phyloP scores from a whole-genome alignment of 2,888 invertebrate genomes.

The Minunthozetes semirufus region DNA sequence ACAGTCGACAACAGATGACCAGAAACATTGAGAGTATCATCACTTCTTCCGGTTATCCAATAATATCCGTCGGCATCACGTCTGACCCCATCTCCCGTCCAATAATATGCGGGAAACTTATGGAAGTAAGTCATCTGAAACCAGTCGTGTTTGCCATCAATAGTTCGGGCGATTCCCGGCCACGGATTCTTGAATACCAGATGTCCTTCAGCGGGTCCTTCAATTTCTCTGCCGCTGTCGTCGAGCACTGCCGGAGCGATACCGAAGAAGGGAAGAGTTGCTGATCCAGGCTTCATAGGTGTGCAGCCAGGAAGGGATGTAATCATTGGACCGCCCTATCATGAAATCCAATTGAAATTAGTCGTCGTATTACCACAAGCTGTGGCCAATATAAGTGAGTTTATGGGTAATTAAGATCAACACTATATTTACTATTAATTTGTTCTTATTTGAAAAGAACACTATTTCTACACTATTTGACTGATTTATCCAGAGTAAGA shows the following conservation, averaged over 20 bases:
- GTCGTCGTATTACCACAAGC: too few species aligned
- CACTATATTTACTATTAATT: too few species aligned
- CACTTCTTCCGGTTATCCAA: constrained; percentile 93
- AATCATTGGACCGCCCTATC: constrained; percentile 80
- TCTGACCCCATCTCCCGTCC: constrained; percentile 91
- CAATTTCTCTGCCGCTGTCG: constrained; percentile 74
- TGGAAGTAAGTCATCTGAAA: constrained; percentile 88
- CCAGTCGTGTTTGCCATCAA: constrained; percentile 76
- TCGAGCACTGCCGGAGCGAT: constrained; percentile 79
- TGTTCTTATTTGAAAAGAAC: too few species aligned
- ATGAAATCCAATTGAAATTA: too few species aligned
- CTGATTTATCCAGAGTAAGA: not conserved
- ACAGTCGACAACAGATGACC: constrained; percentile 96
- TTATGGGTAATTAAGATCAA: too few species aligned
- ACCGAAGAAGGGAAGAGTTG: constrained; percentile 95
- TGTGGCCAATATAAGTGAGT: too few species aligned
- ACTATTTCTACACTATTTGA: too few species aligned
- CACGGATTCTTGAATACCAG: constrained; percentile 85
- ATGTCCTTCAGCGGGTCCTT: constrained; percentile 86
- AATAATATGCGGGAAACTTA: constrained; percentile 92
- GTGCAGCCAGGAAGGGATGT: constrained; percentile 92
- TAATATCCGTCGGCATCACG: constrained; percentile 88
- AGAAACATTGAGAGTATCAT: constrained; percentile 97
- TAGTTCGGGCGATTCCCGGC: constrained; percentile 96
- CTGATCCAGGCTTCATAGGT: constrained; percentile 95